These are phyloP conservation scores for Vespertilio murinus DNA, from an alignment of 2,797 vertebrate genomes.

Conservation along the genomic window DNA sequence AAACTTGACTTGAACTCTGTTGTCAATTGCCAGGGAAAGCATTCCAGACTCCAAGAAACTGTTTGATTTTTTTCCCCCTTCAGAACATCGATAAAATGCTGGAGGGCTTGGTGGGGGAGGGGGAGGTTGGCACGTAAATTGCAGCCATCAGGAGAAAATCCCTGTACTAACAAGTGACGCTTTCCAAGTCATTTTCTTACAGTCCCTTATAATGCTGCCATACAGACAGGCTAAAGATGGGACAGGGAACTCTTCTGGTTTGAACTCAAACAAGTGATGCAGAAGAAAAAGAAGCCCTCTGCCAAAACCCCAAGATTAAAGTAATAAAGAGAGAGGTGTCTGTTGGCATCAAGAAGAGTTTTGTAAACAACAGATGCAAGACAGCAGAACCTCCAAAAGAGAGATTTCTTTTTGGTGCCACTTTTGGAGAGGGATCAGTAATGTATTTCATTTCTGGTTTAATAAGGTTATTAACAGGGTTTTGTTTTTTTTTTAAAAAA, in stretches of 20 bases:
- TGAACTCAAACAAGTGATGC: slow-evolving; percentile 37
- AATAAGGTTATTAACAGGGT: slow-evolving; percentile 50
- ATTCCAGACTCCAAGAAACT: slow-evolving; percentile 74
- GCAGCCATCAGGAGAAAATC: slow-evolving; percentile 73
- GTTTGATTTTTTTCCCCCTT: slow-evolving; percentile 65
- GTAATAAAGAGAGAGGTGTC: slow-evolving; percentile 37
- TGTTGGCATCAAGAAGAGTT: slow-evolving; percentile 52
- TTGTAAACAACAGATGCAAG: slow-evolving; percentile 33
- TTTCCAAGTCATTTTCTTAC: slow-evolving; percentile 55
- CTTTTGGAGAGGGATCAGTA: slow-evolving; percentile 3
- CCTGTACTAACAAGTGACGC: slow-evolving; percentile 13
- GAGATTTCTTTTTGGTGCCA: slow-evolving; percentile 12
- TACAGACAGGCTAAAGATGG: background rate
- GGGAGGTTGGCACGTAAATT: slow-evolving; percentile 53
- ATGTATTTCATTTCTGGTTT: slow-evolving; percentile 50
- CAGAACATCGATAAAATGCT: slow-evolving; percentile 71
- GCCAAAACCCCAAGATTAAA: slow-evolving; percentile 42
- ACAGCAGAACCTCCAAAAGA: background rate
- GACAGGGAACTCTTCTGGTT: slow-evolving; percentile 14
- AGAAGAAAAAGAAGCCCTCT: slow-evolving; percentile 26
- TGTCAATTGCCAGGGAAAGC: slow-evolving; percentile 76
- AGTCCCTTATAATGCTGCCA: background rate
- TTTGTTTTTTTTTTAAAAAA: too few species aligned
- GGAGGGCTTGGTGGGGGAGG: background rate
- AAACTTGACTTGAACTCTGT: slow-evolving; percentile 79